phyloP scores from a whole-genome alignment of 2,888 invertebrate genomes.

The Fragum sueziense region DNA sequence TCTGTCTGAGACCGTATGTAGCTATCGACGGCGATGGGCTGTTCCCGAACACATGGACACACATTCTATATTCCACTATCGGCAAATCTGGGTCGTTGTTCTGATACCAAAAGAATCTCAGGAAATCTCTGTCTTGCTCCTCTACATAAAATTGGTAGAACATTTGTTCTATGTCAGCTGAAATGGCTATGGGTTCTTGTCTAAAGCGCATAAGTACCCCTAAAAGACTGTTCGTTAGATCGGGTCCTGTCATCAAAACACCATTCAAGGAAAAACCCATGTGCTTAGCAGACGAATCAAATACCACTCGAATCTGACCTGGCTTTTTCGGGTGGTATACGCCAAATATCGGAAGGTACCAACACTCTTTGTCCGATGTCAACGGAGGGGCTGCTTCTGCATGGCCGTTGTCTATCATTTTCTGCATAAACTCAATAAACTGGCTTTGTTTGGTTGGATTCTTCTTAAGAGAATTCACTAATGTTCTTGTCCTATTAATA shows the following conservation, averaged over 20 bases:
- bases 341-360: slow-evolving; percentile 41
- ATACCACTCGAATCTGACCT: slow-evolving; percentile 29
- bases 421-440: slow-evolving; percentile 19
- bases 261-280: slow-evolving; percentile 23
- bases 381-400: slow-evolving; percentile 24
- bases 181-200: slow-evolving; percentile 38
- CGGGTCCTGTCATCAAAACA: slow-evolving; percentile 50
- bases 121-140: slow-evolving; percentile 37
- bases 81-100: slow-evolving; percentile 39
- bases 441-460: slow-evolving; percentile 27
- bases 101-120: slow-evolving; percentile 55
- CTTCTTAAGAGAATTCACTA: slow-evolving; percentile 6
- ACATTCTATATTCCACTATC: slow-evolving; percentile 13
- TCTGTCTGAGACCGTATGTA: slow-evolving; percentile 45
- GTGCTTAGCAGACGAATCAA: slow-evolving; percentile 32
- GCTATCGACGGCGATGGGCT: slow-evolving; percentile 38
- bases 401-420: slow-evolving; percentile 18
- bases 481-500: not conserved
- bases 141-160: slow-evolving; percentile 50
- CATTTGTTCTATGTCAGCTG: slow-evolving; percentile 58
- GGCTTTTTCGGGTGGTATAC: slow-evolving; percentile 26
- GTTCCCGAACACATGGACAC: slow-evolving; percentile 20
- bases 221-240: slow-evolving; percentile 51
- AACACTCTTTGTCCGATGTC: slow-evolving; percentile 16
- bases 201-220: slow-evolving; percentile 52